phyloP scores from a whole-genome alignment of 2,113 vertebrate genomes.

The Heteronetta atricapilla region DNA sequence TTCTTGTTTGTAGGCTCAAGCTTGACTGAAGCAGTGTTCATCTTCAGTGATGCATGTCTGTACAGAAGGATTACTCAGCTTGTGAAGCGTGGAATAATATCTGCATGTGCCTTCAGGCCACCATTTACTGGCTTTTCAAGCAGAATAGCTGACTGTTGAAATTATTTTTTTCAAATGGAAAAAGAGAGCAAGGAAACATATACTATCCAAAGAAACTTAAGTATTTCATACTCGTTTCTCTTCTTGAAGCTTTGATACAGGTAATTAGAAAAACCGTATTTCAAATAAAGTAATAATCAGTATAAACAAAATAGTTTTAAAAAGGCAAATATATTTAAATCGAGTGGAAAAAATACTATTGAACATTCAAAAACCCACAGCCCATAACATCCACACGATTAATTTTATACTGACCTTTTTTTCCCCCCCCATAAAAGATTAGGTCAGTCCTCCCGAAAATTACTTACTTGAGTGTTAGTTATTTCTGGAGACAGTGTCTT shows the following conservation, averaged over 20 bases:
- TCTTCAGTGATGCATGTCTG: background rate
- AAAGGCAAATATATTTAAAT: background rate
- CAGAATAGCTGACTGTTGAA: background rate
- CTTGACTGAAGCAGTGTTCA: background rate
- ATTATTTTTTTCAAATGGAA: background rate
- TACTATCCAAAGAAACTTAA: background rate
- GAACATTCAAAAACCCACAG: background rate
- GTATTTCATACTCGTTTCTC: background rate
- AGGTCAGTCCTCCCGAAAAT: background rate
- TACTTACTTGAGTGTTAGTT: slow-evolving; percentile 89
- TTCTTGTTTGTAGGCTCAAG: background rate
- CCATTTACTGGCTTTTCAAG: background rate
- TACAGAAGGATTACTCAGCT: background rate
- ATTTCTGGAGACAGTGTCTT: slow-evolving; percentile 86
- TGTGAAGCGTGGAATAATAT: background rate
- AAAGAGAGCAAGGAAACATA: background rate
- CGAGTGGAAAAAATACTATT: background rate
- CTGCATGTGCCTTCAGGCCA: background rate
- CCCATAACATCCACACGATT: background rate
- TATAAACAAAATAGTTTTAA: background rate
- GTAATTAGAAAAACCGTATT: background rate
- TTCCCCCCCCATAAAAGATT: fast-evolving
- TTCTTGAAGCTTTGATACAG: background rate
- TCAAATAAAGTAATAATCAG: background rate
- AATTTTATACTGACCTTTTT: background rate